A percentile compares a stretch with the other conserved stretches of the same genome.
phyloP scores from a whole-genome alignment of 2,113 vertebrate genomes.

The Pyxicephalus adspersus region DNA sequence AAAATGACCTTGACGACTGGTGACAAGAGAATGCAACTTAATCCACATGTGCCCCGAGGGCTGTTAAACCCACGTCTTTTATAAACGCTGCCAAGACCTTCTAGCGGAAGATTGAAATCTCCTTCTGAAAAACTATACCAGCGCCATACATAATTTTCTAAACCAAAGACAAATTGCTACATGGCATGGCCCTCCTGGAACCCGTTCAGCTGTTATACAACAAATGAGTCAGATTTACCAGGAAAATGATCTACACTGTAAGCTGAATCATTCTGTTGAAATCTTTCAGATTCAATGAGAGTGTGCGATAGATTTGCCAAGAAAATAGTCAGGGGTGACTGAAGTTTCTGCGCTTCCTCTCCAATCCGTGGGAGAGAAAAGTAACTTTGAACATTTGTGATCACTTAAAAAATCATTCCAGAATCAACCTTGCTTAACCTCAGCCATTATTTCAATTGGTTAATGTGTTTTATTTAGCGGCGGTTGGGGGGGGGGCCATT shows the following conservation, averaged over 20 bases:
- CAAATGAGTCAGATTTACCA: slow-evolving; percentile 34
- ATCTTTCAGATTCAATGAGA: slow-evolving; percentile 32
- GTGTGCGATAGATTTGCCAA: slow-evolving; percentile 31
- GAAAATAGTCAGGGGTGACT: slow-evolving; percentile 41
- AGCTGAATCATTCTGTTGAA: slow-evolving; percentile 40
- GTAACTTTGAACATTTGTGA: slow-evolving; percentile 11
- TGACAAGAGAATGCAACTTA: slow-evolving; percentile 10
- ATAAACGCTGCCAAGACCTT: not conserved
- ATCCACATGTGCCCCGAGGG: slow-evolving; percentile 15
- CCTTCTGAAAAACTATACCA: slow-evolving; percentile 1
- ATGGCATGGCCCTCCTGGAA: slow-evolving; percentile 34
- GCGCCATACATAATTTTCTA: slow-evolving; percentile 27
- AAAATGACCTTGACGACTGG: not conserved
- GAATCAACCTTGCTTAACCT: not conserved
- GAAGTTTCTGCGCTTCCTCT: slow-evolving; percentile 35
- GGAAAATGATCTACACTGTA: slow-evolving; percentile 29
- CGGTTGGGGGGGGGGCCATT: too few species aligned
- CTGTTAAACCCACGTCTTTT: slow-evolving; percentile 12
- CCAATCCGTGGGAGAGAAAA: slow-evolving; percentile 25
- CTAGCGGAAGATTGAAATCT: slow-evolving; percentile 25
- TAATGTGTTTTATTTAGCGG: not conserved
- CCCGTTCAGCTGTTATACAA: slow-evolving; percentile 37
- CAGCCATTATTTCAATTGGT: slow-evolving; percentile 10
- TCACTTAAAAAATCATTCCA: not conserved
- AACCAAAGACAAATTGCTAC: slow-evolving; percentile 43